phyloP scores from a whole-genome alignment of 2,888 invertebrate species.

The Drepana falcataria region DNA sequence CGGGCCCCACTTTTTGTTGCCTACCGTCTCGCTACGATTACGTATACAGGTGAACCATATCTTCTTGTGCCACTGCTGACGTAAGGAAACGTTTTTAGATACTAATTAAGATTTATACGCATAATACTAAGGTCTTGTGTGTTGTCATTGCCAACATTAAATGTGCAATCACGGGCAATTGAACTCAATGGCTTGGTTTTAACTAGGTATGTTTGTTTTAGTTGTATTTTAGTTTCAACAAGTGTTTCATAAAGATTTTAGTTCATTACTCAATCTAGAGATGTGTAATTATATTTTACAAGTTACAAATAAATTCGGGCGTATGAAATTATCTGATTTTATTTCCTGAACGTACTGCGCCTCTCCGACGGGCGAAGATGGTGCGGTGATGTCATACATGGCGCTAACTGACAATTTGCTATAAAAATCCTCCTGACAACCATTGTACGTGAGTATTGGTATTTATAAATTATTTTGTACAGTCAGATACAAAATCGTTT shows the following conservation, averaged over 20 bases:
- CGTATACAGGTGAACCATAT: no score
- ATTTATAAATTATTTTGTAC: no score
- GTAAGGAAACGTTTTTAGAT: no score
- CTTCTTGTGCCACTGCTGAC: no score
- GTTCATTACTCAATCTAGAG: slow-evolving; percentile 13
- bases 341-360: neutral
- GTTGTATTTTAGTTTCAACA: neutral
- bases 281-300: slow-evolving; percentile 21
- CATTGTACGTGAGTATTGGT: no score
- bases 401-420: no score
- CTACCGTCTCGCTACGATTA: no score
- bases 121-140: neutral
- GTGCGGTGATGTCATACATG: neutral
- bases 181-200: neutral
- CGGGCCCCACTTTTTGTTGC: no score
- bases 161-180: neutral
- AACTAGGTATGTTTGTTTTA: neutral
- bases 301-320: slow-evolving; percentile 27
- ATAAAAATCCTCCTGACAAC: no score
- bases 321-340: slow-evolving; percentile 11
- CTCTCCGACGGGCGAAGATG: neutral
- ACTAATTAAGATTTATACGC: no score
- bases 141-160: neutral
- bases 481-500: no score
- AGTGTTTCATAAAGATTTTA: slow-evolving; percentile 4